Evolutionary conservation across 2,797 vertebrate species (phyloP).

Genomic region (Rhinophrynus dorsalis): DNA sequence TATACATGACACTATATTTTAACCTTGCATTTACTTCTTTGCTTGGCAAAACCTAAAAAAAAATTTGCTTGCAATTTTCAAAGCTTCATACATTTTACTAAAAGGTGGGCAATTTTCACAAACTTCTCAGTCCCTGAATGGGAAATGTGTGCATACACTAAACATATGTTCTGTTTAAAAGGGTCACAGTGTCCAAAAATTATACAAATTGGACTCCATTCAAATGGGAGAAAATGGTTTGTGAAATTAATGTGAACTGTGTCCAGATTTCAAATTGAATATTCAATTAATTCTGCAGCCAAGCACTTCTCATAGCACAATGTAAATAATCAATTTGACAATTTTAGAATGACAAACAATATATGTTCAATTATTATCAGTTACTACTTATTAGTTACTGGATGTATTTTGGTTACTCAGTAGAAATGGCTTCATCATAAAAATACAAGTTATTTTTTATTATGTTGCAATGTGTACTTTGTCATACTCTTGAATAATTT

Average conservation of each 20-base stretch:
- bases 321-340: constrained; percentile 10
- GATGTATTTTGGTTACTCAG: background rate
- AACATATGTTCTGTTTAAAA: constrained; percentile 47
- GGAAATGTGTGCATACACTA: constrained; percentile 27
- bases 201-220: constrained; percentile 40
- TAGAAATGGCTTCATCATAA: background rate
- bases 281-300: constrained; percentile 15
- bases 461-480: too few relatives aligned
- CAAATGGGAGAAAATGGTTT: constrained; percentile 42
- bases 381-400: background rate
- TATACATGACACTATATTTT: too few relatives aligned
- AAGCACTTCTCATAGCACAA: background rate
- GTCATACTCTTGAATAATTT: too few relatives aligned
- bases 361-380: constrained; percentile 1
- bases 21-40: too few relatives aligned
- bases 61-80: too few relatives aligned
- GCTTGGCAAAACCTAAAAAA: too few relatives aligned
- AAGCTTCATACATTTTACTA: constrained; percentile 29
- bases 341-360: background rate
- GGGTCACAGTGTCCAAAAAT: constrained; percentile 39
- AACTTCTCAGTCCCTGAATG: constrained; percentile 14
- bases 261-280: constrained; percentile 31
- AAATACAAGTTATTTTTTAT: too few relatives aligned
- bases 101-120: constrained; percentile 6
- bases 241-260: constrained; percentile 38